Evolutionary conservation across 2,797 vertebrate genomes (phyloP), one percentile per base, ranked within the genome.

Genomic region (Mormyrops boulengeri): DNA sequence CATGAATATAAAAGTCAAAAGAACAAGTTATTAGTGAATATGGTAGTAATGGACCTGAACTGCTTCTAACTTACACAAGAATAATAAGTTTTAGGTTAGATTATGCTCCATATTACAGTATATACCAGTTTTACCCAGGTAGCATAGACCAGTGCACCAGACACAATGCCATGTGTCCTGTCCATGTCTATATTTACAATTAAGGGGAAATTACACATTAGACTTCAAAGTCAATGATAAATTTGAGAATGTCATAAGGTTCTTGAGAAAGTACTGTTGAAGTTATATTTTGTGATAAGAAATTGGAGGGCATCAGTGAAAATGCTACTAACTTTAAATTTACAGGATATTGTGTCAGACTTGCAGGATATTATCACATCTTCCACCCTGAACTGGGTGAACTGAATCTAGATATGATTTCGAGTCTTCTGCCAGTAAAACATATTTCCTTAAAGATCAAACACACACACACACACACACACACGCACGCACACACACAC

Each of bases 311-410:
- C 2, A n/a, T 77, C 69, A 34, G 26, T 73, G 22, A 77, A 44
- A 8, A n/a, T 80, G 73, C 14, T n/a, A 9, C 14, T n/a, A 44
- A 38, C 73, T 19, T 80, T 44, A 80, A 44, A 44, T 8, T 80
- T 80, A 44, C 73, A 80, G 73, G 73, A 80, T 80, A 80, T 80
- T 80, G 73, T 80, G 73, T 19, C 34, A 80, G 73, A 19, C 73
- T 80, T 44, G 73, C 73, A 80, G 73, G 73, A 80, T 80, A 44
- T 80, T 80, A 41, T 60, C 22, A 60, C 57, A 60, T 60, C 6
- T 44, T 4, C 73, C 38, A n/a, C 19, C 73, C 41, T 80, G 38
- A 41, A 44, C 5, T 44, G 17, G 73, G 73, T 80, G 73, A 80
- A 80, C 30, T 44, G 73, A 80, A 19, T 80, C 14, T 19, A 80